Conservation (phyloP, 2,797 vertebrate species). For the Lateolabrax maculatus region DNA sequence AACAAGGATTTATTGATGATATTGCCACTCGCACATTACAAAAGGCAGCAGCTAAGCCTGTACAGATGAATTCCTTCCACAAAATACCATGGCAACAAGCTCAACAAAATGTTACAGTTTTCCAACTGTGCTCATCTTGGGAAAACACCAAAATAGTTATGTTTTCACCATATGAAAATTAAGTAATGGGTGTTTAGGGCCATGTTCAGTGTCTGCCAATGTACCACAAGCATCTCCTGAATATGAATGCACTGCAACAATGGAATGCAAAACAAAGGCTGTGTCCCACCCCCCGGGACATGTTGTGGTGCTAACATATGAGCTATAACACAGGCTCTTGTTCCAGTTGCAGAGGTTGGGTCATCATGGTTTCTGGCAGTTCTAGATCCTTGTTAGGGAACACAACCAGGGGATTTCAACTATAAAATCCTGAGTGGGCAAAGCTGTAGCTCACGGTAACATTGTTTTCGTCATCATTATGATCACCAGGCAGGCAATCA, state of each 20-base stretch:
- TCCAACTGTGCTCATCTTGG: slow-evolving; percentile 19
- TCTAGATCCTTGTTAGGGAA: slow-evolving; percentile 25
- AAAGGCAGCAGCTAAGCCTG: slow-evolving; percentile 13
- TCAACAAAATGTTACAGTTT: slow-evolving; percentile 3
- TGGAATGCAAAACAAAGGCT: slow-evolving; percentile 54
- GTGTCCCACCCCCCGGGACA: slow-evolving; percentile 1
- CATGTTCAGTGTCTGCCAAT: slow-evolving; percentile 34
- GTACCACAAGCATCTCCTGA: slow-evolving; percentile 21
- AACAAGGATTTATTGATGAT: slow-evolving; percentile 23
- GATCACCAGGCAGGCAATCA: slow-evolving; percentile 61
- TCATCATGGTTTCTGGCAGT: slow-evolving; percentile 28
- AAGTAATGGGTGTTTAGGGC: slow-evolving; percentile 20
- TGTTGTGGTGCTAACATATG: slow-evolving; percentile 23
- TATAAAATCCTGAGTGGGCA: slow-evolving; percentile 14
- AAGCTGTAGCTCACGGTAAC: slow-evolving; percentile 12
- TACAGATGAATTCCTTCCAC: slow-evolving; percentile 19
- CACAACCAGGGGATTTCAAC: neutral
- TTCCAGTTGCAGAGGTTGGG: slow-evolving; percentile 43
- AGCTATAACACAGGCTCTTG: slow-evolving; percentile 30
- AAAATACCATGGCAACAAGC: slow-evolving; percentile 61
- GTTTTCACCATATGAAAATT: slow-evolving; percentile 42
- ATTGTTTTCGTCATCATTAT: slow-evolving; percentile 21
- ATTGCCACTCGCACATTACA: slow-evolving; percentile 20
- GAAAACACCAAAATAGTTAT: slow-evolving; percentile 37
- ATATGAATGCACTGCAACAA: slow-evolving; percentile 50